phyloP scores from a whole-genome alignment of 1,140 invertebrate genomes.

The Colletes latitarsis region DNA sequence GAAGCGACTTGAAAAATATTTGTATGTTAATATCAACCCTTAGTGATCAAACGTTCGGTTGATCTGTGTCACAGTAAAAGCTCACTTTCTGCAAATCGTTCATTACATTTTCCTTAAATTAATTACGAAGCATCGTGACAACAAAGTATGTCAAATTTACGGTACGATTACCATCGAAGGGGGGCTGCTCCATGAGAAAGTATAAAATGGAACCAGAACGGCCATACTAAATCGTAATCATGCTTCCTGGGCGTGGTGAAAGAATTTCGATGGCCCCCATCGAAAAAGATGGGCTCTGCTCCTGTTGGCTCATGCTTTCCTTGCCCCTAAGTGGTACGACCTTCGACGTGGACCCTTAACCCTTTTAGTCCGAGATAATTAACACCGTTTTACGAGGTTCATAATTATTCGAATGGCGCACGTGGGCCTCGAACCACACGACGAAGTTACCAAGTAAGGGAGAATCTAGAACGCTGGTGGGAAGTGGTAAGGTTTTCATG shows the following conservation, averaged over 20 bases:
- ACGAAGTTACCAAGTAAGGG: neutral
- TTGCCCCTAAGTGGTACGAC: conserved; percentile 64
- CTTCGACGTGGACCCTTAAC: conserved; percentile 56
- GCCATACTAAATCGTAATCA: neutral
- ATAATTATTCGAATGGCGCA: neutral
- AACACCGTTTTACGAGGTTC: neutral
- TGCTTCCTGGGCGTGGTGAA: conserved; percentile 45
- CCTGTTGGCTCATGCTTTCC: conserved; percentile 56
- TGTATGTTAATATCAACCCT: no score
- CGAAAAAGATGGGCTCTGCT: conserved; percentile 17
- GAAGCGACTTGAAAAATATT: no score
- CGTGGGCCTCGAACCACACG: neutral
- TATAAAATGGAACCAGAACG: neutral
- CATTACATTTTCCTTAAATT: no score
- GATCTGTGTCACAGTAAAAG: no score
- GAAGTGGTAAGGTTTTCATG: conserved; percentile 1
- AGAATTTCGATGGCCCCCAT: conserved; percentile 41
- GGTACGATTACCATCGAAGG: neutral
- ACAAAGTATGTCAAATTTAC: neutral
- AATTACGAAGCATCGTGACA: no score
- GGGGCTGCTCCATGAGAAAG: no score
- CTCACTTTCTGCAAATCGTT: no score
- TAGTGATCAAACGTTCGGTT: no score
- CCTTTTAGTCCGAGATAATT: conserved; percentile 47
- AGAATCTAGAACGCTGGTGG: neutral